phyloP scores from a whole-genome alignment of 1,140 invertebrate species.

The Globodera rostochiensis region DNA sequence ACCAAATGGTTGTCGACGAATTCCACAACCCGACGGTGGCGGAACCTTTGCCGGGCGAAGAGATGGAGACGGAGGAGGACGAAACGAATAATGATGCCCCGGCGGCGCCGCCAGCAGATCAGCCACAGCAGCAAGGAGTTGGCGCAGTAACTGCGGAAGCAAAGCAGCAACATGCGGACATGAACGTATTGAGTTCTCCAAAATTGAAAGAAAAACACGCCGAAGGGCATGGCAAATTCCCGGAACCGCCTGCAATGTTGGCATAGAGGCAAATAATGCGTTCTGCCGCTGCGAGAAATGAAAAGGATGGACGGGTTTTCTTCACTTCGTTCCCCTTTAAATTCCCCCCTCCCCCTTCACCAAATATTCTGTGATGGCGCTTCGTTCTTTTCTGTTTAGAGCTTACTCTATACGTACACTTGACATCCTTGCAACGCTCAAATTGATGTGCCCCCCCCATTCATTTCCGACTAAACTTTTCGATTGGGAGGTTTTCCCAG shows the following conservation, averaged over 20 bases:
- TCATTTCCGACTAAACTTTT: no score
- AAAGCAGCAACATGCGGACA: constrained; percentile 3
- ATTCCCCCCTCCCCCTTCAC: neutral
- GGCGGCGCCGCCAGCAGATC: constrained; percentile 68
- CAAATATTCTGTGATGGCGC: neutral
- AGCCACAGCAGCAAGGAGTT: constrained; percentile 6
- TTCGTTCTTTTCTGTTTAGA: neutral
- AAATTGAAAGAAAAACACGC: neutral
- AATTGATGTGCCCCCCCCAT: no score
- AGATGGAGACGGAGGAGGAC: constrained; percentile 74
- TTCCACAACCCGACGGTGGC: constrained; percentile 46
- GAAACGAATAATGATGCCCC: constrained; percentile 34
- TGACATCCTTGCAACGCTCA: no score
- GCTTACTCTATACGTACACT: neutral
- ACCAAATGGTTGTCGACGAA: constrained; percentile 41
- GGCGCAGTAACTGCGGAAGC: neutral
- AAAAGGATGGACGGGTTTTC: neutral
- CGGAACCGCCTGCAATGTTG: neutral
- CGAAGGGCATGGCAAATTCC: neutral
- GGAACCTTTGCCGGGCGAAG: constrained; percentile 36
- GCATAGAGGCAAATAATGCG: neutral
- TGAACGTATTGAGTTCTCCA: constrained; percentile 20
- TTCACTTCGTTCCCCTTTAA: neutral
- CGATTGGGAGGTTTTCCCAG: no score
- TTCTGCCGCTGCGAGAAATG: no score